Percentiles rank a stretch among this genome's conserved stretches.
These are phyloP conservation scores for Chaetorhynchus papuensis DNA, from an alignment of 2,113 vertebrate species.

Conservation along the genomic window DNA sequence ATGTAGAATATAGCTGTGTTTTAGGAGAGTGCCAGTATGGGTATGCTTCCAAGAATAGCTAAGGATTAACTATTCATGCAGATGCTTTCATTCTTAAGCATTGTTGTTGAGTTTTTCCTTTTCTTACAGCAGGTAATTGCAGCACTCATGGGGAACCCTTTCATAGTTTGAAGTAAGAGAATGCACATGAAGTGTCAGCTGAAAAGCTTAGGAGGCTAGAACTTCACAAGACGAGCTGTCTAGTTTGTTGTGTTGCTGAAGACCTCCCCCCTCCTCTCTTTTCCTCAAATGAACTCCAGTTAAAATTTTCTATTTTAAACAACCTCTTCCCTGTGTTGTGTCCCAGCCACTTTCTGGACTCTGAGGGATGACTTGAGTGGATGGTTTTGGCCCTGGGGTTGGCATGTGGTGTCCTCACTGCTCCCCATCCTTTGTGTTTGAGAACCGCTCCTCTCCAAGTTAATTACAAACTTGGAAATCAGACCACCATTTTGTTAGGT, in stretches of 20 bases:
- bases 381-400: not conserved
- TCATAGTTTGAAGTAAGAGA: not conserved
- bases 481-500: not conserved
- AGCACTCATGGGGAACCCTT: not conserved
- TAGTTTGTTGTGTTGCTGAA: not conserved
- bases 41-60: not conserved
- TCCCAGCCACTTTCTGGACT: not conserved
- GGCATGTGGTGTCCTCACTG: accelerated
- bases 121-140: not conserved
- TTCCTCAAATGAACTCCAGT: not conserved
- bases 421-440: not conserved
- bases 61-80: not conserved
- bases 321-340: not conserved
- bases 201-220: not conserved
- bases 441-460: not conserved
- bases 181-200: not conserved
- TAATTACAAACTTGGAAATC: not conserved
- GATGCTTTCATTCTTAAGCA: not conserved
- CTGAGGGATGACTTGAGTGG: not conserved
- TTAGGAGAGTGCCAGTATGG: not conserved
- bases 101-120: not conserved
- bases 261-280: not conserved
- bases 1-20: not conserved
- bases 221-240: not conserved
- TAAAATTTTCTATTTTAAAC: not conserved